A percentile compares a stretch with the other conserved stretches of the same genome.
These are phyloP conservation scores for Drosophila eohydei DNA, from an alignment of 2,888 invertebrate genomes.

Conservation along the genomic window DNA sequence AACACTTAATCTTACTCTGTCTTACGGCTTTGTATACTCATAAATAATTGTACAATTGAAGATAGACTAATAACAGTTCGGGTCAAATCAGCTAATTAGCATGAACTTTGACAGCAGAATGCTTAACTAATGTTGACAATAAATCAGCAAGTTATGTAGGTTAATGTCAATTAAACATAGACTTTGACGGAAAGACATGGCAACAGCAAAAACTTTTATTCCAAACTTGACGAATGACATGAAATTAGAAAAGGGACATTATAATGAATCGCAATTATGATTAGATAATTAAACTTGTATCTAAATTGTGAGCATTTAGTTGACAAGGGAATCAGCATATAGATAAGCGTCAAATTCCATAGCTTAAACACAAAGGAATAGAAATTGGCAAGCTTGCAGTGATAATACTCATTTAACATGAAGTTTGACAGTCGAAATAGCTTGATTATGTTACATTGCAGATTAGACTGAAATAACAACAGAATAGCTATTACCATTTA, in stretches of 20 bases:
- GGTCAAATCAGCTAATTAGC: not conserved
- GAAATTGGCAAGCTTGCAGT: not conserved
- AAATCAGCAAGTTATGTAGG: not conserved
- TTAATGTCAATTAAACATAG: not conserved
- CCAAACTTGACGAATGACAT: not conserved
- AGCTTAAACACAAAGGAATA: not conserved
- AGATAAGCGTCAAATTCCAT: not conserved
- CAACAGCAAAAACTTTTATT: not conserved
- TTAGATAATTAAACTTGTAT: not conserved
- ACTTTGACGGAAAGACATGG: not conserved
- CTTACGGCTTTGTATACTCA: not conserved
- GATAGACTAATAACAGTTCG: not conserved
- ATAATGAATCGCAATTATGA: not conserved
- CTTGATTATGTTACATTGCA: not conserved
- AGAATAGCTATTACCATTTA: not conserved
- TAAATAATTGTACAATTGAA: not conserved
- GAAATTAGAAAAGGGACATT: not conserved
- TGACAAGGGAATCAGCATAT: not conserved
- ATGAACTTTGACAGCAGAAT: conserved; percentile 1
- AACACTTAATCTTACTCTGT: not conserved
- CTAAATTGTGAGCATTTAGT: not conserved
- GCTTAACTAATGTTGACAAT: not conserved
- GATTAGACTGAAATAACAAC: not conserved
- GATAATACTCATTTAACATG: not conserved
- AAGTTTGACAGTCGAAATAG: not conserved